phyloP scores from a whole-genome alignment of 53 echinoderm and acorn worm genomes.

The Paracentrotus lividus region DNA sequence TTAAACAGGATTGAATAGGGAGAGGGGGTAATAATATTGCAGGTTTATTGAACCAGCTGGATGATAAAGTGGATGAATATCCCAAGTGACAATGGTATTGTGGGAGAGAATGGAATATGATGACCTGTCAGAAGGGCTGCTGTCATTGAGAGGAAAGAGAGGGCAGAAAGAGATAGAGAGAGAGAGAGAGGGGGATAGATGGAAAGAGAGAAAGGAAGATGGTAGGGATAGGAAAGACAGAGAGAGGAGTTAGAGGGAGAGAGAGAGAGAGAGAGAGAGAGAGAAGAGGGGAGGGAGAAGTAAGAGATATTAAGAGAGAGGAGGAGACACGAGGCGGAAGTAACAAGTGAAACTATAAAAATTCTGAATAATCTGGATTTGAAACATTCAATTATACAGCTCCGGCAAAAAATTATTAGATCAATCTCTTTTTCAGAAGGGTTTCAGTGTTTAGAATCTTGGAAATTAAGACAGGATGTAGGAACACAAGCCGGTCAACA shows the following conservation, averaged over 20 bases:
- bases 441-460: too few species aligned
- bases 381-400: too few species aligned
- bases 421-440: too few species aligned
- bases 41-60: slow-evolving; percentile 59
- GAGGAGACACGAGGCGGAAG: not conserved
- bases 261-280: not conserved
- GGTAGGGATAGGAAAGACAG: not conserved
- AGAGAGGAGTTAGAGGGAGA: not conserved
- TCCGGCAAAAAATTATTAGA: too few species aligned
- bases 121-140: slow-evolving; percentile 2
- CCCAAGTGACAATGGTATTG: slow-evolving; percentile 50
- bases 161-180: not conserved
- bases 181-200: not conserved
- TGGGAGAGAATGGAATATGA: slow-evolving; percentile 13
- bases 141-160: slow-evolving; percentile 1
- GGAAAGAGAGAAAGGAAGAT: not conserved
- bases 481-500: too few species aligned
- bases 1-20: not conserved
- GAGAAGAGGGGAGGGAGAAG: not conserved
- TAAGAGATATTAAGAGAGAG: not conserved
- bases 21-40: not conserved
- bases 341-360: not conserved
- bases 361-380: too few species aligned
- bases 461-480: too few species aligned
- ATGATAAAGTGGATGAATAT: not conserved